Evolutionary conservation across 2,797 vertebrate genomes (phyloP).

Genomic region (Ctenochaetus hawaiiensis): DNA sequence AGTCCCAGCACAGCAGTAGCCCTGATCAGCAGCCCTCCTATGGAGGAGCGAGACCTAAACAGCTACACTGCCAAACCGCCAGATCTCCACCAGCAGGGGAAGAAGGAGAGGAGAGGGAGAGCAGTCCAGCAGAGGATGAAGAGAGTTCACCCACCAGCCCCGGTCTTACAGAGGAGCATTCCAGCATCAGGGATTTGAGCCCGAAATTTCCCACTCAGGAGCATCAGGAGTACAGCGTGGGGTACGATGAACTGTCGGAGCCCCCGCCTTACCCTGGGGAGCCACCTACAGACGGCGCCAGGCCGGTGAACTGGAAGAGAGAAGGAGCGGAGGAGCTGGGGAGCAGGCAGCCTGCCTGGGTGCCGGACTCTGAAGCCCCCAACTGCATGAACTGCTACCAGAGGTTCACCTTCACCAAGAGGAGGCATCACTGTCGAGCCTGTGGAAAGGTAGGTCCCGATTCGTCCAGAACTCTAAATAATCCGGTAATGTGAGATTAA

Average conservation of each 20-base stretch:
- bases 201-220: constrained; percentile 60
- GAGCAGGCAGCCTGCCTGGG: constrained; percentile 91
- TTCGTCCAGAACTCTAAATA: neutral
- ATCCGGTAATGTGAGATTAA: neutral
- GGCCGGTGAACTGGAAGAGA: constrained; percentile 55
- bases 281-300: constrained; percentile 34
- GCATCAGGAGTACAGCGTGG: constrained; percentile 65
- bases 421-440: constrained; percentile 96
- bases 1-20: constrained; percentile 60
- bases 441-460: constrained; percentile 91
- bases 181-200: constrained; percentile 46
- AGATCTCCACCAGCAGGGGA: constrained; percentile 70
- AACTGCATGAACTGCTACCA: constrained; percentile 95
- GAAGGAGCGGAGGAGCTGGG: constrained; percentile 80
- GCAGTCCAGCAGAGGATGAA: constrained; percentile 47
- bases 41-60: constrained; percentile 93
- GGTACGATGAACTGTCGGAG: constrained; percentile 84
- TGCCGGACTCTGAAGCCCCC: constrained; percentile 95
- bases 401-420: constrained; percentile 96
- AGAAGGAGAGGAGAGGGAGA: constrained; percentile 40
- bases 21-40: constrained; percentile 69
- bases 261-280: constrained; percentile 83
- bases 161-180: constrained; percentile 44
- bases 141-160: constrained; percentile 52
- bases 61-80: constrained; percentile 78